phyloP scores from a whole-genome alignment of 64 coral and sea anemone species.

The Platygyra sinensis region DNA sequence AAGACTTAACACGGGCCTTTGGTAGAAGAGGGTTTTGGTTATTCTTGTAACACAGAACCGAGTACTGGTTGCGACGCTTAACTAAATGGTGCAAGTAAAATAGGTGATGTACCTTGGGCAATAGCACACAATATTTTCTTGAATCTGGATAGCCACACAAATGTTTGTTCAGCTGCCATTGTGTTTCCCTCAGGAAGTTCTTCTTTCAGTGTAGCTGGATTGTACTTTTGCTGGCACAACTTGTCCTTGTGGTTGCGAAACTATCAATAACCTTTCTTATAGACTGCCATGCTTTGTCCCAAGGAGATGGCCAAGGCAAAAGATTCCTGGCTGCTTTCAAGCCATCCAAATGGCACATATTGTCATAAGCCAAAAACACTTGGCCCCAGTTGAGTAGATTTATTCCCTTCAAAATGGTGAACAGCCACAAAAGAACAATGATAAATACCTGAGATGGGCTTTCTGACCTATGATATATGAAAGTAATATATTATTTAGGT shows the following conservation, averaged over 20 bases:
- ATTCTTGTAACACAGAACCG: conserved; percentile 14
- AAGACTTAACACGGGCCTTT: neutral
- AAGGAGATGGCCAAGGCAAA: neutral
- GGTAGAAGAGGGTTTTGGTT: conserved; percentile 18
- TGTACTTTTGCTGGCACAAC: neutral
- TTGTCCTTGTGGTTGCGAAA: conserved; percentile 1
- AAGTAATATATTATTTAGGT: too few species aligned
- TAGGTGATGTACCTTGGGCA: too few species aligned
- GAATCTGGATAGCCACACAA: too few species aligned
- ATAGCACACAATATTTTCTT: too few species aligned
- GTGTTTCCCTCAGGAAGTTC: neutral
- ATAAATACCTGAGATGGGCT: conserved; percentile 22
- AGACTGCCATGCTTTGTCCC: neutral
- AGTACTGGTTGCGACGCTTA: conserved; percentile 36
- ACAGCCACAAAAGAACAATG: neutral
- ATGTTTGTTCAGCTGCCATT: conserved; percentile 34
- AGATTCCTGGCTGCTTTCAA: neutral
- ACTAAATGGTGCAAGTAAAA: too few species aligned
- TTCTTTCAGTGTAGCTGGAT: neutral
- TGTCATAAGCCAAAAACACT: too few species aligned
- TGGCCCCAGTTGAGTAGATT: too few species aligned
- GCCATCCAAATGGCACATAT: too few species aligned
- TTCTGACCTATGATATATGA: neutral
- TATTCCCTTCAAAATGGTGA: too few species aligned
- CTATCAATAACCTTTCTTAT: conserved; percentile 32